phyloP scores from a whole-genome alignment of 2,113 vertebrate genomes.

The Pogona vitticeps region DNA sequence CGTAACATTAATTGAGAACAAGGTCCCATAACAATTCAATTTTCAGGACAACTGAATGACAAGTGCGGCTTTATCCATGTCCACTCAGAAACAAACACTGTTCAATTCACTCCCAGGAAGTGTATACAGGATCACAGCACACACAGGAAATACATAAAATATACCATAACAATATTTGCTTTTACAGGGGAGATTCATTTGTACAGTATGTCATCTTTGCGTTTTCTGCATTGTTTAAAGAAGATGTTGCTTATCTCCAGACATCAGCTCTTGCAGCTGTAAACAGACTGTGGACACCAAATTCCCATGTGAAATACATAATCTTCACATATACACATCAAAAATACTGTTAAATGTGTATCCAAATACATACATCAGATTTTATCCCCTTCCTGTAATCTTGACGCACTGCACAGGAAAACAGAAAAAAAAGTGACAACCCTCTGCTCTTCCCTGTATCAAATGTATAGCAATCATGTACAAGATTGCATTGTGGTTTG shows the following conservation, averaged over 20 bases:
- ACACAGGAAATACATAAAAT: background rate
- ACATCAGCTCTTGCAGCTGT: too few species aligned
- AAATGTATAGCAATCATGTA: background rate
- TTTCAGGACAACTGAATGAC: background rate
- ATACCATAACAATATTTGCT: background rate
- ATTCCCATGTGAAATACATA: background rate
- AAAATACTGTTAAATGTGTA: background rate
- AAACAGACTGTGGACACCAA: background rate
- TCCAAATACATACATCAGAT: background rate
- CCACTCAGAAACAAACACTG: background rate
- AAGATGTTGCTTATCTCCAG: background rate
- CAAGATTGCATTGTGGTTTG: slow-evolving; percentile 45
- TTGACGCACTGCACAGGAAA: background rate
- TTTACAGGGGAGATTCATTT: background rate
- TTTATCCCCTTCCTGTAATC: background rate
- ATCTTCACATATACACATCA: background rate
- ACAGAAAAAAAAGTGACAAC: background rate
- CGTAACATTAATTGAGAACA: too few species aligned
- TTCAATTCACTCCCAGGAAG: background rate
- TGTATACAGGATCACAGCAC: background rate
- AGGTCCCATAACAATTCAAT: too few species aligned
- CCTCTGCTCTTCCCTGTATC: background rate
- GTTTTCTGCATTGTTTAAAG: background rate
- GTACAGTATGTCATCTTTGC: background rate
- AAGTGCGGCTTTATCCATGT: background rate